phyloP scores from a whole-genome alignment of 2,113 vertebrate species.

The Percopsis transmontana region DNA sequence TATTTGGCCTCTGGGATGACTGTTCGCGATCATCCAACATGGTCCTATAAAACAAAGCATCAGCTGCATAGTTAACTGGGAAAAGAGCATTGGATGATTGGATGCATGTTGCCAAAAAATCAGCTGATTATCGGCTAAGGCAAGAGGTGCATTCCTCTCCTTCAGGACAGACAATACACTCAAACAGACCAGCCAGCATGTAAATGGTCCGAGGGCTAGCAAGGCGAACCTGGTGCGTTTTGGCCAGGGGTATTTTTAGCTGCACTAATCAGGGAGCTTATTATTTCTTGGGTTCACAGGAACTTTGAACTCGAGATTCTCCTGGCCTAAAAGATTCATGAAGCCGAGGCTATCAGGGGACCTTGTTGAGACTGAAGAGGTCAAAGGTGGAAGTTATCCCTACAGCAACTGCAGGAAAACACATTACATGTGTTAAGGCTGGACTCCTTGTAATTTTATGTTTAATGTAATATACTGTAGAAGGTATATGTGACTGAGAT shows the following conservation, averaged over 20 bases:
- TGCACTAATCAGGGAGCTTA: constrained; percentile 76
- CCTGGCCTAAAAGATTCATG: constrained; percentile 77
- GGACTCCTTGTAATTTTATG: constrained; percentile 39
- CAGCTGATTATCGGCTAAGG: constrained; percentile 14
- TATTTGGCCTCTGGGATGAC: not conserved
- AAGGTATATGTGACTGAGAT: constrained; percentile 33
- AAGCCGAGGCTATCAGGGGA: constrained; percentile 63
- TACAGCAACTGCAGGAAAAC: constrained; percentile 70
- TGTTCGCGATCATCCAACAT: not conserved
- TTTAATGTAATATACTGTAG: constrained; percentile 28
- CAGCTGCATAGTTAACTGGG: not conserved
- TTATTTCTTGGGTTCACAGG: constrained; percentile 74
- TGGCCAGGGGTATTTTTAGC: constrained; percentile 67
- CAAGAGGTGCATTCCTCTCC: constrained; percentile 6
- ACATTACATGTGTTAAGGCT: constrained; percentile 71
- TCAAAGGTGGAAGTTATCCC: constrained; percentile 73
- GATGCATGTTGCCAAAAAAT: not conserved
- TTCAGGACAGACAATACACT: not conserved
- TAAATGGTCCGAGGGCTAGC: constrained; percentile 45
- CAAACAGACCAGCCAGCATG: constrained; percentile 46
- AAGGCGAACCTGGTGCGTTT: constrained; percentile 43
- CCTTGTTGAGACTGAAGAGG: constrained; percentile 63
- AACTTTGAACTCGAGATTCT: constrained; percentile 75
- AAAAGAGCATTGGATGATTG: not conserved
- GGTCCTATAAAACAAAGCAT: not conserved